Percentiles rank a stretch among this genome's conserved stretches.
These are phyloP conservation scores for Mastigias papua DNA, from an alignment of 30 jellyfish, hydroid and myxozoan genomes.

Conservation along the genomic window DNA sequence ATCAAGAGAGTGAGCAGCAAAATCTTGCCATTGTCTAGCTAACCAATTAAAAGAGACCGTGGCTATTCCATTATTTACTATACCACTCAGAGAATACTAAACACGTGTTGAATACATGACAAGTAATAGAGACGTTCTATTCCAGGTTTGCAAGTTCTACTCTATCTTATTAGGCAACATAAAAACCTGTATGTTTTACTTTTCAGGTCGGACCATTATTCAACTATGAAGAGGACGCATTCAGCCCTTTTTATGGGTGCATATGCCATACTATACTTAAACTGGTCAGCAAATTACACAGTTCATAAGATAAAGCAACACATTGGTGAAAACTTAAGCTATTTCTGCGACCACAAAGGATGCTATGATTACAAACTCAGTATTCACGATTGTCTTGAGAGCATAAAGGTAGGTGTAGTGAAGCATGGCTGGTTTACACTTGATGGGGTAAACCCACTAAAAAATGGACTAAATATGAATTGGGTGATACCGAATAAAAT, in stretches of 20 bases:
- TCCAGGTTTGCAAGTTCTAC: no score
- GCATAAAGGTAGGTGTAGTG: constrained; percentile 28
- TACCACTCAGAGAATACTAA: no score
- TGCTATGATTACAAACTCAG: constrained; percentile 76
- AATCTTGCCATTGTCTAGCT: no score
- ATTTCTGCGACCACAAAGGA: constrained; percentile 91
- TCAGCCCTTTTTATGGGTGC: constrained; percentile 91
- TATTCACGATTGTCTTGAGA: constrained; percentile 80
- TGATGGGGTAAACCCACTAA: constrained; percentile 17
- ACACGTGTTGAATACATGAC: no score
- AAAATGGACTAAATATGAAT: constrained; percentile 75
- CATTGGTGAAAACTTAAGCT: constrained; percentile 45
- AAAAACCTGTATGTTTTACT: background rate
- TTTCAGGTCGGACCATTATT: constrained; percentile 50
- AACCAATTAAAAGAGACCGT: no score
- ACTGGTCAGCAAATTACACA: constrained; percentile 88
- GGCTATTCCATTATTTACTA: no score
- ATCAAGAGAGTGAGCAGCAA: no score
- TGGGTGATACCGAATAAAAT: constrained; percentile 86
- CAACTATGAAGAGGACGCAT: constrained; percentile 76
- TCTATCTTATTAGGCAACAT: no score
- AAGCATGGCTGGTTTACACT: constrained; percentile 58
- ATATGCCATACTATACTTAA: constrained; percentile 77
- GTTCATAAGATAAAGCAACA: constrained; percentile 16
- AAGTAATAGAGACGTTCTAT: no score